Base-by-base conservation (phyloP, 2,113 vertebrate genomes). In the Nansenia antarctica region DNA sequence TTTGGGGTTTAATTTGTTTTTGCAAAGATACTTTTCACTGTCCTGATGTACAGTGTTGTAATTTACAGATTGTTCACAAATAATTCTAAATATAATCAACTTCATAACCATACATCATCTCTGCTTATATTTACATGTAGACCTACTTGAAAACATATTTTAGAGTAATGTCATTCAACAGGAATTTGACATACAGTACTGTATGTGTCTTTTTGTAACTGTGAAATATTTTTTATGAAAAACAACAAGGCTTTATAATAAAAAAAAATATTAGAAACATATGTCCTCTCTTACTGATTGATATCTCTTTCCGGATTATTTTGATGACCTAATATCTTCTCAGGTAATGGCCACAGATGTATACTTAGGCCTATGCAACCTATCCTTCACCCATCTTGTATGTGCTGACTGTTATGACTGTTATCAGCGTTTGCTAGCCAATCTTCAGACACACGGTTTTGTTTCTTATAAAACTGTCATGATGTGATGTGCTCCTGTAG, bases 181-280 rank as follows among this genome's bases (percentile, higher is more conserved):
- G 31, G 35, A 35, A 49, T 71, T 66, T 71, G 57, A 34, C 67
- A 77, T n/a, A n/a, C n/a, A n/a, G n/a, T n/a, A n/a, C n/a, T n/a
- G n/a, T 76, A 3, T 78, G 20, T 67, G 61, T 81, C 53, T 79
- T 84, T 89, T 89, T 88, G 67, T 88, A 83, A 71, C 61, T 32
- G 47, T 71, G 67, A 47, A 29, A 45, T 53, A 59, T 76, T 80
- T 89, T 84, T 81, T 82, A 85, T 86, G 72, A 81, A 80, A 49
- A 83, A 74, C 5, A 57, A 81, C 62, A 81, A 52, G 67, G 53
- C 83, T 84, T 86, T 90, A 32, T 90, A 89, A 85, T 85, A 83
- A 86, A 74, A 86, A 60, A 34, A 3, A 3, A 63, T 22, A 52
- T 59, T 49, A 32, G 29, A 55, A 55, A 24, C 52, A 42, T 63